Conservation (phyloP, 2,888 invertebrate species). For the Nephrocerus scutellatus region DNA sequence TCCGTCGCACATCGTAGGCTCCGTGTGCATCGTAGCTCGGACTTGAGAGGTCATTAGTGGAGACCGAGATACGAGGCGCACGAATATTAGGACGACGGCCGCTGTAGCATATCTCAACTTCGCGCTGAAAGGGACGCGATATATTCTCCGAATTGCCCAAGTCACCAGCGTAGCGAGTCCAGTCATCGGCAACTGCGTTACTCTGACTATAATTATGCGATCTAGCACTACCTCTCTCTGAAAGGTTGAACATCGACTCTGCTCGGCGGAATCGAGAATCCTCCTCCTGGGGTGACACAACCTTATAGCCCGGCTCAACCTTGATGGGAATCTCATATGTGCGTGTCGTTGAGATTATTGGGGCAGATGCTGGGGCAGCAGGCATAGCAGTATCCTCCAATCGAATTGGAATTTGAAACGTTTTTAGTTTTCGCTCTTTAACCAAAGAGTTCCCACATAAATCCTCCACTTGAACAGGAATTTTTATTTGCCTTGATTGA, state of each 20-base stretch:
- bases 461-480: not conserved
- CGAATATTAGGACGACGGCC: slow-evolving; percentile 34
- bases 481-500: slow-evolving; percentile 24
- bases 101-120: slow-evolving; percentile 42
- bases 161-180: slow-evolving; percentile 49
- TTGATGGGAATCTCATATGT: slow-evolving; percentile 26
- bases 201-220: too few species aligned
- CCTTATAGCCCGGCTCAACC: slow-evolving; percentile 20
- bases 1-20: slow-evolving; percentile 34
- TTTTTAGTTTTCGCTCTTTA: too few species aligned
- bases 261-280: slow-evolving; percentile 30
- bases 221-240: too few species aligned
- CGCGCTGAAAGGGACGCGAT: slow-evolving; percentile 40
- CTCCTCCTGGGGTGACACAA: slow-evolving; percentile 8
- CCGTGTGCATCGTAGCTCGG: slow-evolving; percentile 33
- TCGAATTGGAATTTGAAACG: slow-evolving; percentile 11
- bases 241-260: slow-evolving; percentile 40
- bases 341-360: slow-evolving; percentile 10
- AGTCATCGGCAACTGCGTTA: slow-evolving; percentile 45
- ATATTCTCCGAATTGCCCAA: slow-evolving; percentile 46
- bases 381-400: too few species aligned
- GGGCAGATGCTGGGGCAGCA: too few species aligned
- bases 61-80: slow-evolving; percentile 40
- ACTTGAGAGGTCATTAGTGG: slow-evolving; percentile 38
- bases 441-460: slow-evolving; percentile 6